Percentiles rank a stretch among this genome's conserved stretches.
Conservation (phyloP, 2,888 invertebrate genomes). For the Pyrochroa serraticornis region DNA sequence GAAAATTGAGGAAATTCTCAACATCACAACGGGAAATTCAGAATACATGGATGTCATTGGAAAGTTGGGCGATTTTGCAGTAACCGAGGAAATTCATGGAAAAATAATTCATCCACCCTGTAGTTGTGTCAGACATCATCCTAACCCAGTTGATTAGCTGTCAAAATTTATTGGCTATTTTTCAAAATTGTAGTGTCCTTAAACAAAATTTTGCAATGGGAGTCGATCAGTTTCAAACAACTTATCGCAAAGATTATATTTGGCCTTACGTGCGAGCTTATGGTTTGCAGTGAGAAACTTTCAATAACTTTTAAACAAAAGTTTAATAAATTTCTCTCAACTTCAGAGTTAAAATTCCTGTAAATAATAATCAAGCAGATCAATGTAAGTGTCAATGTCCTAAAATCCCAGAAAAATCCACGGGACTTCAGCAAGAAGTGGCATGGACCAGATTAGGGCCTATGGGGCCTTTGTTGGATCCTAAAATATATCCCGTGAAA, state of each 20-base stretch:
- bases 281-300: constrained; percentile 51
- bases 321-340: background rate
- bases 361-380: no score
- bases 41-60: constrained; percentile 40
- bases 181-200: background rate
- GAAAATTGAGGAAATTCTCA: constrained; percentile 38
- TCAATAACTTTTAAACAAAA: background rate
- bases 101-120: constrained; percentile 35
- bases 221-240: constrained; percentile 69
- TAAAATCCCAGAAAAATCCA: constrained; percentile 29
- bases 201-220: constrained; percentile 45
- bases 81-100: constrained; percentile 38
- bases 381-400: constrained; percentile 46
- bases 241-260: constrained; percentile 67
- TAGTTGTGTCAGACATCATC: background rate
- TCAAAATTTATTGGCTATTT: constrained; percentile 26
- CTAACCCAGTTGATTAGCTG: background rate
- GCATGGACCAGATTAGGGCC: constrained; percentile 61
- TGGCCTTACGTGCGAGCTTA: constrained; percentile 63
- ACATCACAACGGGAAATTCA: constrained; percentile 38
- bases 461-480: constrained; percentile 67
- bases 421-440: constrained; percentile 45
- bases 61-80: constrained; percentile 39
- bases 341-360: background rate
- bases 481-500: constrained; percentile 66